Percentiles rank a stretch among this genome's conserved stretches.
Evolutionary conservation across 2,113 vertebrate species (phyloP).

Genomic region (Chrysemys picta): DNA sequence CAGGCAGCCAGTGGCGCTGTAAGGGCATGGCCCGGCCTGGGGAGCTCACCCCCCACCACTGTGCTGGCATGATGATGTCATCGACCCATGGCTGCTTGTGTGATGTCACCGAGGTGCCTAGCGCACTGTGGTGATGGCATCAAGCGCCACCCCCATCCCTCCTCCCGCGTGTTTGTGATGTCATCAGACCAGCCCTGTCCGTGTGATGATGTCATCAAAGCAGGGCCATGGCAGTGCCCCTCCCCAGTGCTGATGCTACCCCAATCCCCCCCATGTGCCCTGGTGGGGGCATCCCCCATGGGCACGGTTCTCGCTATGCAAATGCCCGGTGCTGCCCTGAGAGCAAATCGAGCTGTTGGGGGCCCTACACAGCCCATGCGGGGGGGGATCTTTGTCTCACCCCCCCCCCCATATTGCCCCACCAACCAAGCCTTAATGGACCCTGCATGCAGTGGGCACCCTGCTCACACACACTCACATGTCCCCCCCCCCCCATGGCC

Average conservation of each 20-base stretch:
- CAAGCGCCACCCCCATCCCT: no score
- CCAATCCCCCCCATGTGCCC: not conserved
- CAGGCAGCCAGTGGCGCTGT: not conserved
- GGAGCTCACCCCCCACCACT: no score
- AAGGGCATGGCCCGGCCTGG: no score
- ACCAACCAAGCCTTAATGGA: not conserved
- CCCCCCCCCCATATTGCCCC: no score
- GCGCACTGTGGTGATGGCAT: no score
- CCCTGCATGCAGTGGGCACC: not conserved
- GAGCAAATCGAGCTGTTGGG: not conserved
- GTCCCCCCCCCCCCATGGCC: no score
- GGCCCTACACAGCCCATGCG: not conserved
- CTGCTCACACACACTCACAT: not conserved
- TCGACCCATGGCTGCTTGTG: not conserved
- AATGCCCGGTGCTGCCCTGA: not conserved
- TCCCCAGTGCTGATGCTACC: not conserved
- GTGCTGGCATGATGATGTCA: not conserved
- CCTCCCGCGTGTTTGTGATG: not conserved
- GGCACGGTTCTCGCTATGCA: not conserved
- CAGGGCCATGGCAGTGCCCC: not conserved
- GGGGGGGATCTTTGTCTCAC: not conserved
- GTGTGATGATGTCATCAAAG: not conserved
- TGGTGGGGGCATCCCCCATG: not conserved
- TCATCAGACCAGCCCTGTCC: not conserved
- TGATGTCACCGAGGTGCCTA: not conserved